Base-by-base conservation (phyloP, 2,797 vertebrate genomes). In the Sebastolobus alascanus region DNA sequence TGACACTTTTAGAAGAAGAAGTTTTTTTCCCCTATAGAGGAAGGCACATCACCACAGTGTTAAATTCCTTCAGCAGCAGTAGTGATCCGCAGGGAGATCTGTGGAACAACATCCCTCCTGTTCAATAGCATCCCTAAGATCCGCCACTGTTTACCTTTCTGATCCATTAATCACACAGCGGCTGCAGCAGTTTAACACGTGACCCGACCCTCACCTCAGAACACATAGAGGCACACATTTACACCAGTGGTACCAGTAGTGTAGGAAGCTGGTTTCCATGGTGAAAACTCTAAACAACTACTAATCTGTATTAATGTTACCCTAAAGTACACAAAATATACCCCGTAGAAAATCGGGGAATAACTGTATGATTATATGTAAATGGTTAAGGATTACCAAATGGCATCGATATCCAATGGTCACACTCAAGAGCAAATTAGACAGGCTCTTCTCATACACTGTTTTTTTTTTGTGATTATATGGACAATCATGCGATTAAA, bases 141-240 rank as follows among this genome's bases (percentile, higher is more conserved):
- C 50, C 72, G 67, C 31, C 25, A 25, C 61, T 85, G 80, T 90
- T 85, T 85, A 75, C 74, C 59, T 76, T 73, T 74, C 72, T 66
- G 68, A 82, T 83, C 79, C 87, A 90, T 91, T 84, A 81, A 88
- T 90, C 87, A 90, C 43, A 33, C 31, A 38, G 66, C n/a, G 7
- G 68, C 67, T 78, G 37, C 60, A 46, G 43, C 2, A 40, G 60
- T 50, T 80, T 55, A 55, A 77, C 80, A 85, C 13, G 7, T 73
- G 84, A 90, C 71, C 69, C 65, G 16, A 40, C 13, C 6, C 61
- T 73, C 54, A 71, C n/a, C 84, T 78, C 56, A 46, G 74, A 73
- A 77, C 80, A 67, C 29, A 60, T 27, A 14, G 3, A 58, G 27
- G 9, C 37, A 31, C 38, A 66, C 43, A 67, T 69, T 55, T 18